Percentiles rank a stretch among this genome's conserved stretches.
These are phyloP conservation scores for Synergus itoensis DNA, from an alignment of 2,888 invertebrate species.

Conservation along the genomic window DNA sequence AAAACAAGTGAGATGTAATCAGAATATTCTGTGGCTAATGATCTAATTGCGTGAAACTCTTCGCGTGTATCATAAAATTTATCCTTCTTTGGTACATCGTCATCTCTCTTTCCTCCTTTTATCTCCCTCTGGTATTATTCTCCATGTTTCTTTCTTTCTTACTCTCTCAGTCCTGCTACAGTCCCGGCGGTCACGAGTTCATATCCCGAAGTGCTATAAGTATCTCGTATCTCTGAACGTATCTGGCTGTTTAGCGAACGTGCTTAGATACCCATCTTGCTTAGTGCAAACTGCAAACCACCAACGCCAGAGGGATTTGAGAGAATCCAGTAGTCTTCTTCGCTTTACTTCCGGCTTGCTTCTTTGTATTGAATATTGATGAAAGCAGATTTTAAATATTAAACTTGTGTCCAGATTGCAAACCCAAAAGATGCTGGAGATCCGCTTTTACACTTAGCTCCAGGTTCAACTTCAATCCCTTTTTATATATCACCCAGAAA, in stretches of 20 bases:
- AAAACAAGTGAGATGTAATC: constrained; percentile 13
- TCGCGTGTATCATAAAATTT: constrained; percentile 1
- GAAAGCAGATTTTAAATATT: constrained; percentile 1
- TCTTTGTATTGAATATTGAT: background rate
- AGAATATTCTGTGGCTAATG: constrained; percentile 12
- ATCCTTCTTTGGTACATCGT: background rate
- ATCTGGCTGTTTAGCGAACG: constrained; percentile 69
- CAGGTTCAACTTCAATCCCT: background rate
- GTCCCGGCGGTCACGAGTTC: constrained; percentile 65
- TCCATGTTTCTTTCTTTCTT: constrained; percentile 35
- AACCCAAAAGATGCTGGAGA: background rate
- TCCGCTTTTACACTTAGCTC: background rate
- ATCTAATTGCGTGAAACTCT: constrained; percentile 23
- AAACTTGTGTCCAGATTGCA: constrained; percentile 2
- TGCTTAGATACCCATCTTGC: constrained; percentile 64
- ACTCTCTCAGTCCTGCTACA: constrained; percentile 47
- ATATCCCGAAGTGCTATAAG: constrained; percentile 65
- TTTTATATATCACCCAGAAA: no score
- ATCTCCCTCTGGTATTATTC: background rate
- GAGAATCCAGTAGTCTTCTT: background rate
- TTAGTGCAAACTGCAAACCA: constrained; percentile 43
- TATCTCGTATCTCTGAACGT: constrained; percentile 66
- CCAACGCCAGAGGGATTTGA: background rate
- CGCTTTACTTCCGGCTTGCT: background rate
- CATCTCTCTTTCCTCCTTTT: background rate